Evolutionary conservation across 2,888 invertebrate genomes (phyloP), one percentile per base, ranked within the genome.

Genomic region (Mantis religiosa): DNA sequence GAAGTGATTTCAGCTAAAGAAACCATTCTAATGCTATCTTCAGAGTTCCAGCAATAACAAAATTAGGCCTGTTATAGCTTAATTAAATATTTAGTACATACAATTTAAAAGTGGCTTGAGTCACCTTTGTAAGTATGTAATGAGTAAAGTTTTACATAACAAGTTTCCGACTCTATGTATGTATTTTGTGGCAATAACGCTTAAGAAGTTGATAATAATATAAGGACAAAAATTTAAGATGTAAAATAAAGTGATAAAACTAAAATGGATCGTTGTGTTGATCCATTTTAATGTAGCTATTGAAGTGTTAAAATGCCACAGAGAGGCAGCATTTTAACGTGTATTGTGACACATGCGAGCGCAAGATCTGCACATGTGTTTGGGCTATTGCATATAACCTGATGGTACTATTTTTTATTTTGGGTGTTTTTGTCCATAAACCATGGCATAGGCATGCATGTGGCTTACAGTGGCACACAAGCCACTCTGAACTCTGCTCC

Each of bases 101-200:
- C 89, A 83, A 20, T 89, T 15, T n/a, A 25, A 28, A 27, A 89
- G 87, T 87, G 86, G 81, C 41, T 81, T 87, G 27, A 30, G 30
- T 28, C 87, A 87, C 84, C 71, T 83, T 85, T 83, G 82, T 14
- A 85, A 30, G 87, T 83, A 87, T 89, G 89, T 87, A 89, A 81
- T 86, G 54, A 82, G 87, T 82, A 87, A 28, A 82, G 87, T n/a
- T 85, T 89, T 90, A 90, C 90, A 90, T 90, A 90, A 90, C 89
- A 90, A 90, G 90, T 89, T 89, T 90, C 90, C 90, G 88, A 90
- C 89, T 90, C 90, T 90, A 90, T 90, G 89, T 89, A 89, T 89
- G 87, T 90, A 87, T 87, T 87, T 82, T 87, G 87, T 34, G 15
- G n/a, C 28, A 86, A 86, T 28, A 82, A 87, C 41, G 54, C 54